Evolutionary conservation across 1,140 invertebrate species (phyloP).

Genomic region (Drosophila lacteicornis): DNA sequence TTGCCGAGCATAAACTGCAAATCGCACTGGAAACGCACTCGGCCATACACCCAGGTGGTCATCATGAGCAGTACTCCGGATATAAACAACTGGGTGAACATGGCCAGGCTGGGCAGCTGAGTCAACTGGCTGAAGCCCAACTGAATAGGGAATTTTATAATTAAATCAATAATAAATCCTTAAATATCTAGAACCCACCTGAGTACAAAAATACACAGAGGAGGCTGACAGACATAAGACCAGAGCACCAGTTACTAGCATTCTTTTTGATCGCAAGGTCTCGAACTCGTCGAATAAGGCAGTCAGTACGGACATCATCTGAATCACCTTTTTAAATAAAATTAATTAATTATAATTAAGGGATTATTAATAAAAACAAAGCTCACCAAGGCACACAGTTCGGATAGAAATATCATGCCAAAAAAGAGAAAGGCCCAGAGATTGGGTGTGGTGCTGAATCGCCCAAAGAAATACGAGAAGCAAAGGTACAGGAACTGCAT

Average conservation of each 20-base stretch:
- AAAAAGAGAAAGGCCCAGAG: slow-evolving; percentile 80
- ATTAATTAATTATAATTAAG: background rate
- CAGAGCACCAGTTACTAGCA: slow-evolving; percentile 47
- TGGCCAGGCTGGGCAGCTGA: slow-evolving; percentile 88
- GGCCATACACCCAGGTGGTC: slow-evolving; percentile 91
- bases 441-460: slow-evolving; percentile 69
- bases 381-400: slow-evolving; percentile 75
- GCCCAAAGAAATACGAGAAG: slow-evolving; percentile 72
- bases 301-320: slow-evolving; percentile 71
- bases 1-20: slow-evolving; percentile 92
- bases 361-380: background rate
- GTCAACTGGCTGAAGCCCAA: slow-evolving; percentile 68
- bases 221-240: slow-evolving; percentile 39
- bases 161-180: background rate
- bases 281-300: slow-evolving; percentile 80
- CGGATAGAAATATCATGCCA: slow-evolving; percentile 69
- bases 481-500: slow-evolving; percentile 77
- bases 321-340: slow-evolving; percentile 56
- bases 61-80: slow-evolving; percentile 89
- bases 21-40: slow-evolving; percentile 89
- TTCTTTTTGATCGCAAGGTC: slow-evolving; percentile 58
- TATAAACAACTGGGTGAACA: slow-evolving; percentile 89
- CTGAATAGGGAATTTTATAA: slow-evolving; percentile 19
- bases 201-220: slow-evolving; percentile 78
- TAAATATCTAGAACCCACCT: slow-evolving; percentile 27